Conservation (phyloP, 2,888 invertebrate species). For the Scotopteryx bipunctaria region DNA sequence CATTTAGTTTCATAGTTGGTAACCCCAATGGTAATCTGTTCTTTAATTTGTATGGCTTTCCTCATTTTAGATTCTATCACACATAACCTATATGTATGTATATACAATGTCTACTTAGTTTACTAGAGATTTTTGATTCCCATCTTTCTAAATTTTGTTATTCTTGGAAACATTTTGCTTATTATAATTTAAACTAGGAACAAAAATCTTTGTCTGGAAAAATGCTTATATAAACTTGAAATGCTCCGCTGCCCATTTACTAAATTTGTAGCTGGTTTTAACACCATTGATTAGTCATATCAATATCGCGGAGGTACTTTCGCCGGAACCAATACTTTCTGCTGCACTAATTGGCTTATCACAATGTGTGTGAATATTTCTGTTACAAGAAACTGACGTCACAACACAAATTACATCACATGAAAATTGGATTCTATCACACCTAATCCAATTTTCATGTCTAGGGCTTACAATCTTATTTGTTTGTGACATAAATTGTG, state of each 20-base stretch:
- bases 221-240: neutral
- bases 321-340: slow-evolving; percentile 8
- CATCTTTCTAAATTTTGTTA: too few species aligned
- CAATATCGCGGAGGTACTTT: slow-evolving; percentile 5
- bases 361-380: slow-evolving; percentile 10
- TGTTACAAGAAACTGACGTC: slow-evolving; percentile 10
- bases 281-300: slow-evolving; percentile 1
- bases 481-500: neutral
- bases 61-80: too few species aligned
- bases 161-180: too few species aligned
- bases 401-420: slow-evolving; percentile 17
- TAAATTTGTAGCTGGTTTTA: neutral
- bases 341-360: slow-evolving; percentile 50
- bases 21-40: too few species aligned
- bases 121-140: too few species aligned
- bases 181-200: too few species aligned
- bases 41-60: too few species aligned
- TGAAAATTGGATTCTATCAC: slow-evolving; percentile 29
- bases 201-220: too few species aligned
- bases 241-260: neutral
- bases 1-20: too few species aligned
- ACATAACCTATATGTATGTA: too few species aligned
- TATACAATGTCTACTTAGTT: too few species aligned
- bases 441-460: slow-evolving; percentile 30
- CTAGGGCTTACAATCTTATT: slow-evolving; percentile 3